These are phyloP conservation scores for Zeugodacus cucurbitae DNA, from an alignment of 1,140 invertebrate species.

Conservation along the genomic window DNA sequence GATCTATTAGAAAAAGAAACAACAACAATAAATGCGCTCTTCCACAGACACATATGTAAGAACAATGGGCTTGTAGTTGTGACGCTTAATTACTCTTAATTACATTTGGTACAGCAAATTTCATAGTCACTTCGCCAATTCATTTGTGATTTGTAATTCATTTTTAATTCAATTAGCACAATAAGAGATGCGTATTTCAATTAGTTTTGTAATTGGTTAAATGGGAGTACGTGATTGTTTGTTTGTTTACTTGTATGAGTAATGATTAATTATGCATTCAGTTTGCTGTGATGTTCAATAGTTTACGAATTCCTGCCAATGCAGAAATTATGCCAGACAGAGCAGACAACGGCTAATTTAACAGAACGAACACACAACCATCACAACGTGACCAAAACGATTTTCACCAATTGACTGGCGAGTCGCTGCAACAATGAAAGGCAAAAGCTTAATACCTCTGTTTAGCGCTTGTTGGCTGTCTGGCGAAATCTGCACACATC, in stretches of 20 bases:
- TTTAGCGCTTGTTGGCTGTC: neutral
- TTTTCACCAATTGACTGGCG: neutral
- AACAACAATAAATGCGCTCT: neutral
- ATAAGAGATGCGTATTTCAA: conserved; percentile 16
- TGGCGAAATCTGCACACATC: neutral
- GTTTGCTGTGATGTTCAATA: neutral
- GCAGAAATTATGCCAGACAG: neutral
- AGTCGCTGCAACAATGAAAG: neutral
- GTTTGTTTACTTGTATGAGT: neutral
- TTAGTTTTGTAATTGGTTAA: conserved; percentile 27
- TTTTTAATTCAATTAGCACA: conserved; percentile 21
- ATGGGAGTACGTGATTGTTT: neutral
- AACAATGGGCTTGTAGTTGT: neutral
- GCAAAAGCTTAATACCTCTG: neutral
- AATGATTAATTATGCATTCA: conserved; percentile 12
- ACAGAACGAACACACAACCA: neutral
- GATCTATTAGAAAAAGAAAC: neutral
- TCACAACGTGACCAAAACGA: neutral
- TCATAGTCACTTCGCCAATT: neutral
- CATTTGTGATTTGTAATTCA: neutral
- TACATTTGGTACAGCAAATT: neutral
- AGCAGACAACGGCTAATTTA: neutral
- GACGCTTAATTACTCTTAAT: neutral
- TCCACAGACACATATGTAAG: too few relatives aligned
- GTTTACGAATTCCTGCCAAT: neutral